Evolutionary conservation across 2,888 invertebrate genomes (phyloP).

Genomic region (Achlya flavicornis): DNA sequence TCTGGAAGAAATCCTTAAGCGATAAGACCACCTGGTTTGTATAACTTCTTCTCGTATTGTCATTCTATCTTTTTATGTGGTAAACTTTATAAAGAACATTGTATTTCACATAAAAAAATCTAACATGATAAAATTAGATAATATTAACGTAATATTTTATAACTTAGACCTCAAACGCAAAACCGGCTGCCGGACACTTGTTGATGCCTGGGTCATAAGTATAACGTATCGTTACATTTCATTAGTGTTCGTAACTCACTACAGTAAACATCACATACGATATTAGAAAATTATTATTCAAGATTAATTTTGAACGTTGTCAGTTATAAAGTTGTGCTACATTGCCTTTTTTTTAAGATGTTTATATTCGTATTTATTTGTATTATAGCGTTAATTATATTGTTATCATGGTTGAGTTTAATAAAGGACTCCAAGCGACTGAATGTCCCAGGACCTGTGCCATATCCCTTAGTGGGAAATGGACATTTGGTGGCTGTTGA

Average conservation of each 20-base stretch:
- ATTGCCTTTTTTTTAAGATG: background rate
- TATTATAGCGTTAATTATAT: conserved; percentile 18
- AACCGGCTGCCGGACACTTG: background rate
- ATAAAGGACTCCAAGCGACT: conserved; percentile 36
- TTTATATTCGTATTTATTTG: conserved; percentile 20
- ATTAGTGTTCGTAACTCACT: background rate
- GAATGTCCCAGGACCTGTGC: conserved; percentile 51
- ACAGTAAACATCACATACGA: background rate
- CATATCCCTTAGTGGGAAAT: conserved; percentile 75
- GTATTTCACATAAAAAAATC: too few species aligned
- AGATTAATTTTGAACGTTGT: too few species aligned
- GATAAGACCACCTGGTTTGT: too few species aligned
- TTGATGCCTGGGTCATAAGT: background rate
- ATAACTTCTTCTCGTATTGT: too few species aligned
- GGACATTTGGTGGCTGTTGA: conserved; percentile 61
- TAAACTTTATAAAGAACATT: too few species aligned
- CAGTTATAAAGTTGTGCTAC: too few species aligned
- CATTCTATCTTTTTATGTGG: too few species aligned
- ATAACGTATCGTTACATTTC: background rate
- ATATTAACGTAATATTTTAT: background rate
- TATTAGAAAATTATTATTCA: too few species aligned
- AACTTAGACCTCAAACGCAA: background rate
- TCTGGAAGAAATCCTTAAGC: too few species aligned
- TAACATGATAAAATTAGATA: too few species aligned
- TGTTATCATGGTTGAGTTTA: conserved; percentile 46